phyloP scores from a whole-genome alignment of 2,888 invertebrate species.

The Sceliomorpha sp. region DNA sequence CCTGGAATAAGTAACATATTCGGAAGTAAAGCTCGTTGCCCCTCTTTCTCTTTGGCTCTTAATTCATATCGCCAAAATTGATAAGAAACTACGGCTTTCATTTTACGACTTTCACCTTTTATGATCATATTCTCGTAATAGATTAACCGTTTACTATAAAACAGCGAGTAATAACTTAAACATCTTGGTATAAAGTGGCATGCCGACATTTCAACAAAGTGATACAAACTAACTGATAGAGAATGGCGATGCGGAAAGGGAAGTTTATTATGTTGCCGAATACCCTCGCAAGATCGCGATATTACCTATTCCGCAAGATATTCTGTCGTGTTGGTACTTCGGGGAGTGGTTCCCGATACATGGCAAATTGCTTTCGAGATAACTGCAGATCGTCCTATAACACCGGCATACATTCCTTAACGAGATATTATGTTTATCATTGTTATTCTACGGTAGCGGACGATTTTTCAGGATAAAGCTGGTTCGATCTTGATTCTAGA shows the following conservation, averaged over 20 bases:
- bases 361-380: constrained; percentile 60
- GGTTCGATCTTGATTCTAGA: constrained; percentile 12
- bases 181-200: constrained; percentile 62
- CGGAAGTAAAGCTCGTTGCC: no score
- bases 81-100: no score
- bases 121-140: no score
- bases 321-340: constrained; percentile 40
- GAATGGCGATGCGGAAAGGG: constrained; percentile 23
- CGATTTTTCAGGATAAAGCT: constrained; percentile 18
- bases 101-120: no score
- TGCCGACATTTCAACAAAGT: constrained; percentile 51
- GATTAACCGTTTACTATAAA: no score
- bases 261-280: constrained; percentile 62
- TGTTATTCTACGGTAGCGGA: constrained; percentile 23
- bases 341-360: constrained; percentile 48
- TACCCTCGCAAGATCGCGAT: constrained; percentile 59
- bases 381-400: constrained; percentile 44
- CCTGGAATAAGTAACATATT: no score
- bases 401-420: constrained; percentile 35
- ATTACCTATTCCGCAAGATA: constrained; percentile 57
- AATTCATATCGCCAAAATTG: no score
- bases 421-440: constrained; percentile 41
- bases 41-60: no score
- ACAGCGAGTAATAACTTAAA: no score
- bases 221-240: constrained; percentile 27